These are phyloP conservation scores for Clunio marinus DNA, from an alignment of 2,888 invertebrate genomes.

Conservation along the genomic window DNA sequence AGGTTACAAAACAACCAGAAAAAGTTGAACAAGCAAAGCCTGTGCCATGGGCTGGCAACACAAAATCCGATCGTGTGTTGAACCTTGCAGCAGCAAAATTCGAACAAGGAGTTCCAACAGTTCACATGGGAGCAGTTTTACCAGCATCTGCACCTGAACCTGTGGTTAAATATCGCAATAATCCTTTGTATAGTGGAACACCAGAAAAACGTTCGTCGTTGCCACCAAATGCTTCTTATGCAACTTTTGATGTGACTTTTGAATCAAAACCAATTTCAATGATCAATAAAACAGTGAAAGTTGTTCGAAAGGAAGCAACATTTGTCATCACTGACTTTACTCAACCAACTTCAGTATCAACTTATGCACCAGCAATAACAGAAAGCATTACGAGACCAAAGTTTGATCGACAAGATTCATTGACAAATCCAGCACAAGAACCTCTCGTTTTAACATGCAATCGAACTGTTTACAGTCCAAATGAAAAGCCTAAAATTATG, in stretches of 20 bases:
- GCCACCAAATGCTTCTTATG: conserved; percentile 42
- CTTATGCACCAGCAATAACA: conserved; percentile 53
- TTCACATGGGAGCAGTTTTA: conserved; percentile 7
- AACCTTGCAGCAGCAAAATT: conserved; percentile 57
- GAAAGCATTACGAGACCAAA: conserved; percentile 38
- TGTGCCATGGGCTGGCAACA: conserved; percentile 52
- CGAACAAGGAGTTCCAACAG: conserved; percentile 48
- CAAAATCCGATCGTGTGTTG: conserved; percentile 53
- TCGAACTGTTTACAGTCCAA: conserved; percentile 46
- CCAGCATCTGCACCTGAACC: not conserved
- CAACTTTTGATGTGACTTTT: not conserved
- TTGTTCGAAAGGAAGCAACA: conserved; percentile 11
- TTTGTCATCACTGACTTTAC: conserved; percentile 51
- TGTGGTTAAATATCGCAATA: conserved; percentile 24
- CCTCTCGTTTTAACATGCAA: conserved; percentile 47
- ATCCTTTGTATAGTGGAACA: conserved; percentile 36
- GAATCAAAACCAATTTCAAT: not conserved
- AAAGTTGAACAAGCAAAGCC: conserved; percentile 40
- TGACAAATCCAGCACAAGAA: conserved; percentile 49
- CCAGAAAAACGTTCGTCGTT: conserved; percentile 47
- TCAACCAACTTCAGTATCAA: conserved; percentile 48
- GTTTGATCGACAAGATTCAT: conserved; percentile 41
- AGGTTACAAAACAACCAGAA: conserved; percentile 45
- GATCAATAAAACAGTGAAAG: not conserved
- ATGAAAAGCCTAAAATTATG: conserved; percentile 36